These are phyloP conservation scores for Cecidostiba fungosa DNA, from an alignment of 2,888 invertebrate species.

Conservation along the genomic window DNA sequence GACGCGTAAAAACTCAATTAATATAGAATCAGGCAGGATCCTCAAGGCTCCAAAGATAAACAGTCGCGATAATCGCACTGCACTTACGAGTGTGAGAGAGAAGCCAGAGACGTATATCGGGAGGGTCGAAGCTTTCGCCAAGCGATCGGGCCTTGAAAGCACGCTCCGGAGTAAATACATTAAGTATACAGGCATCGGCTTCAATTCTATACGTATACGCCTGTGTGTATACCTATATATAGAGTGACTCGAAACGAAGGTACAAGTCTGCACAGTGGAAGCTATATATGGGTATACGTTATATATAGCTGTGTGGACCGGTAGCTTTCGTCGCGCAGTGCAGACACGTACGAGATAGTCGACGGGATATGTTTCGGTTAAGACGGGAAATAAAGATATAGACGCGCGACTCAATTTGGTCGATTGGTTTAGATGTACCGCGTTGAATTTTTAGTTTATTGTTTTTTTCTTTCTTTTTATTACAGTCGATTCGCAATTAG, in stretches of 20 bases:
- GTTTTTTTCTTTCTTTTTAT: too few relatives aligned
- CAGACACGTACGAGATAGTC: slow-evolving; percentile 23
- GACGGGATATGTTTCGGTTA: not conserved
- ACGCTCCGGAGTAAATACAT: slow-evolving; percentile 53
- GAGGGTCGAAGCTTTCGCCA: slow-evolving; percentile 2
- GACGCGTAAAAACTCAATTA: slow-evolving; percentile 60
- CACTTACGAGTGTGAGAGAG: slow-evolving; percentile 14
- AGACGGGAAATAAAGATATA: not conserved
- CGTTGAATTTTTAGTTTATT: not conserved
- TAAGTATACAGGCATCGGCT: not conserved
- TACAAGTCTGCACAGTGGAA: not conserved
- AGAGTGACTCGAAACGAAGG: not conserved
- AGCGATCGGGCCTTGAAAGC: slow-evolving; percentile 10
- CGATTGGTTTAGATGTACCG: not conserved
- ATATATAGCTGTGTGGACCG: not conserved
- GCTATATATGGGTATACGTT: not conserved
- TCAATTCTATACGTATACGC: not conserved
- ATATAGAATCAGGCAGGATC: slow-evolving; percentile 51
- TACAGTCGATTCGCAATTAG: too few relatives aligned
- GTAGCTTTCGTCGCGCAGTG: slow-evolving; percentile 3
- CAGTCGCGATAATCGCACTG: slow-evolving; percentile 46
- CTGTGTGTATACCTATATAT: not conserved
- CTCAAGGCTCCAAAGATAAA: slow-evolving; percentile 45
- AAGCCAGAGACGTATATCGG: not conserved
- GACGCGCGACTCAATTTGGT: too few relatives aligned